A percentile compares a stretch with the other conserved stretches of the same genome.
phyloP scores from a whole-genome alignment of 2,113 vertebrate genomes.

The Chlamydotis undulata region DNA sequence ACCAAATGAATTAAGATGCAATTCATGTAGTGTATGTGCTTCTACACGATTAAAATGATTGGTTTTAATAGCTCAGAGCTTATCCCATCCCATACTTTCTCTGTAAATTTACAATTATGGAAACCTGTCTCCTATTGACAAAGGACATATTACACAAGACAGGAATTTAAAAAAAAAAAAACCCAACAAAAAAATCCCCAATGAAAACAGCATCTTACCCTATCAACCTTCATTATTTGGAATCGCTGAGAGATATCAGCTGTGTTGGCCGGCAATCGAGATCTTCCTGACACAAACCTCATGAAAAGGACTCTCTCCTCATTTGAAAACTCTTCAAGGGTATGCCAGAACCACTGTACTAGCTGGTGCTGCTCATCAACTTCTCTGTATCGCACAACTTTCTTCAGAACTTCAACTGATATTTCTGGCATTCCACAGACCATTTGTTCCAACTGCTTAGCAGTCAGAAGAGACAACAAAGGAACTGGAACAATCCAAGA shows the following conservation, averaged over 20 bases:
- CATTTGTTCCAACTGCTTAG: constrained; percentile 86
- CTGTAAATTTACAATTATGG: not conserved
- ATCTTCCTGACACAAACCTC: constrained; percentile 86
- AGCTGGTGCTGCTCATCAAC: constrained; percentile 87
- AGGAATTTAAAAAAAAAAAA: not conserved
- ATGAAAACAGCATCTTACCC: constrained; percentile 72
- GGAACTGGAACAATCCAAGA: constrained; percentile 87
- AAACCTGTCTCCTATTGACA: not conserved
- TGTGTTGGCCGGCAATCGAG: constrained; percentile 85
- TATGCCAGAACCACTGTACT: constrained; percentile 88
- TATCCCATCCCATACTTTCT: not conserved
- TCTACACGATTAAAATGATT: not conserved
- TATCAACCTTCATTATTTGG: constrained; percentile 89
- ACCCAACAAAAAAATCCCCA: not conserved
- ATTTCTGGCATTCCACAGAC: constrained; percentile 89
- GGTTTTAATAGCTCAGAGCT: not conserved
- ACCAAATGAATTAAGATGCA: not conserved
- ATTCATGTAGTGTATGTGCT: not conserved
- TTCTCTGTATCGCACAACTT: constrained; percentile 86
- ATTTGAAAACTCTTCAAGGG: constrained; percentile 85
- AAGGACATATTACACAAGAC: not conserved
- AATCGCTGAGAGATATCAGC: constrained; percentile 89
- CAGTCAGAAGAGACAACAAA: constrained; percentile 84
- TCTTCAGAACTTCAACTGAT: constrained; percentile 85
- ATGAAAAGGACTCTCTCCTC: constrained; percentile 88